A percentile compares a stretch with the other conserved stretches of the same genome.
These are phyloP conservation scores for Cremastinae sp. DNA, from an alignment of 2,888 invertebrate genomes.

Conservation along the genomic window DNA sequence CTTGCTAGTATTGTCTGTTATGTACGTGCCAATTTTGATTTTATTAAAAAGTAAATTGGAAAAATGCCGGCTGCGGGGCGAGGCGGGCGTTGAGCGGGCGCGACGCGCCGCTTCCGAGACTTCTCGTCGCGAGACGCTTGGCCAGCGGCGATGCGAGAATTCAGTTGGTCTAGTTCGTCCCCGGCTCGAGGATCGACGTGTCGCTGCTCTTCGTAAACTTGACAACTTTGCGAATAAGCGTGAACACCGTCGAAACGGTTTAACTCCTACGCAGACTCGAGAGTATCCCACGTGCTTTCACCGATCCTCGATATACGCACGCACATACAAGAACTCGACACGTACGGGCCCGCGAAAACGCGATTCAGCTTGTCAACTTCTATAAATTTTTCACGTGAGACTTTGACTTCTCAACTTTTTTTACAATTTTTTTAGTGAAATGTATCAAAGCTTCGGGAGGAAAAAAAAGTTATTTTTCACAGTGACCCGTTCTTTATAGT, in stretches of 20 bases:
- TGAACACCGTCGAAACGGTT: constrained; percentile 3
- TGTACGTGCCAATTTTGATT: constrained; percentile 22
- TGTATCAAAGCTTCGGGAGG: too few species aligned
- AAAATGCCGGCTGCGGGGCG: constrained; percentile 23
- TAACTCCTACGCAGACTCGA: constrained; percentile 23
- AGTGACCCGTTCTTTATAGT: too few species aligned
- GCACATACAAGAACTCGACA: neutral
- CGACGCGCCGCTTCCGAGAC: constrained; percentile 15
- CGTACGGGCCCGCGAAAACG: too few species aligned
- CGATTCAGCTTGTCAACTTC: too few species aligned
- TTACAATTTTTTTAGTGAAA: too few species aligned
- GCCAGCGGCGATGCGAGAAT: constrained; percentile 69
- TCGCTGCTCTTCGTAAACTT: constrained; percentile 3
- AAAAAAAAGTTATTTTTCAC: too few species aligned
- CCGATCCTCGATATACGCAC: constrained; percentile 3
- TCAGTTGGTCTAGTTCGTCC: constrained; percentile 73
- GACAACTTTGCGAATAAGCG: neutral
- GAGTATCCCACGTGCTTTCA: constrained; percentile 25
- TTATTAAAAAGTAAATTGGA: constrained; percentile 41
- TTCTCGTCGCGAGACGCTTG: constrained; percentile 61
- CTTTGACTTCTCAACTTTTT: too few species aligned
- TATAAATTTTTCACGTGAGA: too few species aligned
- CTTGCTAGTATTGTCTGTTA: neutral
- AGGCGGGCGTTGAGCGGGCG: constrained; percentile 12
- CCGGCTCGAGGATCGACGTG: constrained; percentile 68